Conservation (phyloP, 1,140 invertebrate species). For the Lucilia sericata region DNA sequence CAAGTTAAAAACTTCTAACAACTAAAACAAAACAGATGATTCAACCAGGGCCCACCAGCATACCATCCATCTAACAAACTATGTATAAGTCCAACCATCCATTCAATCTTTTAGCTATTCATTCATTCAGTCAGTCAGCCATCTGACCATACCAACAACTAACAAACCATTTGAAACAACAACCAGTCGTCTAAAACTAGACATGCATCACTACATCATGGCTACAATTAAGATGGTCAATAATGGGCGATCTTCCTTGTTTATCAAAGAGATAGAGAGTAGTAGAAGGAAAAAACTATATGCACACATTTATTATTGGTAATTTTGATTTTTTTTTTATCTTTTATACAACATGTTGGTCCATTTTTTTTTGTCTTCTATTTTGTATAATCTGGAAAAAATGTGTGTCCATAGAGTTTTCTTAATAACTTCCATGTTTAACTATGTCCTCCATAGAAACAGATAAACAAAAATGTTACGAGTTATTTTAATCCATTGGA, state of each 20-base stretch:
- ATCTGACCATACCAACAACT: neutral
- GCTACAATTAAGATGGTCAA: constrained; percentile 31
- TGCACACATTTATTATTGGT: neutral
- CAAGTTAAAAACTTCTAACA: neutral
- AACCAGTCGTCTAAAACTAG: constrained; percentile 23
- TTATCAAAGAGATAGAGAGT: neutral
- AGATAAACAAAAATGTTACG: neutral
- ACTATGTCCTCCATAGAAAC: constrained; percentile 32
- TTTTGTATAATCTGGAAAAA: neutral
- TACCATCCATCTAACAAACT: neutral
- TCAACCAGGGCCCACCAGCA: neutral
- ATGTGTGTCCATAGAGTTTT: constrained; percentile 17
- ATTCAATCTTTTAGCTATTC: neutral
- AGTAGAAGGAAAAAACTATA: neutral
- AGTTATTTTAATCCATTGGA: constrained; percentile 18
- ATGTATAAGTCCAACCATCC: neutral
- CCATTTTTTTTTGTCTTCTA: neutral
- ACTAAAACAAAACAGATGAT: neutral
- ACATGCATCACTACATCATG: constrained; percentile 18
- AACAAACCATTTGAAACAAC: neutral
- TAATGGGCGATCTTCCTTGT: constrained; percentile 32
- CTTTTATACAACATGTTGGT: neutral
- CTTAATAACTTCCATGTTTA: constrained; percentile 40
- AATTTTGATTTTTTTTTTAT: neutral
- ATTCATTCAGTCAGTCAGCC: neutral